Percentiles rank a stretch among this genome's conserved stretches.
Evolutionary conservation across 2,888 invertebrate genomes (phyloP).

Genomic region (Agonum fuliginosum): DNA sequence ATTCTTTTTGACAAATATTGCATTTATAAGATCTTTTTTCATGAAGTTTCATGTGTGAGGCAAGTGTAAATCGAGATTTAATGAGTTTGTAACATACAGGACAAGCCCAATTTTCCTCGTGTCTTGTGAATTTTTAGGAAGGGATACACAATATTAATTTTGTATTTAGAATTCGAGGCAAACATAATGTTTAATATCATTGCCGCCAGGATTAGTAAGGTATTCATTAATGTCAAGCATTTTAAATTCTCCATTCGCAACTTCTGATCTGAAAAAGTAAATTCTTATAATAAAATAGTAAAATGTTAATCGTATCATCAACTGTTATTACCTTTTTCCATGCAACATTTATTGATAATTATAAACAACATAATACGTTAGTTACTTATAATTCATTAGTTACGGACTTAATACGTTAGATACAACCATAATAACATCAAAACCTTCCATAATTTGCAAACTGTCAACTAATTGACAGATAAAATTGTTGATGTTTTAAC

Average conservation of each 20-base stretch:
- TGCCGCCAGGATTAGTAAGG: slow-evolving; percentile 7
- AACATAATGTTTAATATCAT: neutral
- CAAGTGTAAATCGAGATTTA: slow-evolving; percentile 67
- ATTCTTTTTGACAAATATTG: slow-evolving; percentile 72
- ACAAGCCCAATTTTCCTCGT: slow-evolving; percentile 66
- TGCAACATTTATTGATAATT: too few relatives aligned
- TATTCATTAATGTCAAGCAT: too few relatives aligned
- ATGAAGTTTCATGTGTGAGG: slow-evolving; percentile 72
- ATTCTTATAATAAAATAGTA: slow-evolving; percentile 61
- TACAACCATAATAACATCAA: too few relatives aligned
- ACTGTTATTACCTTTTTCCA: too few relatives aligned
- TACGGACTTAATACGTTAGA: too few relatives aligned
- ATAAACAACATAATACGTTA: too few relatives aligned
- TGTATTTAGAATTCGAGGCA: slow-evolving; percentile 62
- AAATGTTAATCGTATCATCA: too few relatives aligned
- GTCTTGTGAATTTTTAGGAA: slow-evolving; percentile 29
- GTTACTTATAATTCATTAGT: too few relatives aligned
- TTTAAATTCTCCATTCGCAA: slow-evolving; percentile 62
- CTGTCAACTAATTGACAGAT: too few relatives aligned
- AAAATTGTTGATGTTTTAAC: too few relatives aligned
- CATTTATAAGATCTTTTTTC: slow-evolving; percentile 72
- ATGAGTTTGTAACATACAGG: slow-evolving; percentile 68
- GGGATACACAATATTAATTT: slow-evolving; percentile 29
- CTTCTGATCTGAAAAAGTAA: slow-evolving; percentile 49
- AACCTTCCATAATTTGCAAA: too few relatives aligned